Percentiles rank a stretch among this genome's conserved stretches.
These are phyloP conservation scores for Morone saxatilis DNA, from an alignment of 2,113 vertebrate genomes.

Conservation along the genomic window DNA sequence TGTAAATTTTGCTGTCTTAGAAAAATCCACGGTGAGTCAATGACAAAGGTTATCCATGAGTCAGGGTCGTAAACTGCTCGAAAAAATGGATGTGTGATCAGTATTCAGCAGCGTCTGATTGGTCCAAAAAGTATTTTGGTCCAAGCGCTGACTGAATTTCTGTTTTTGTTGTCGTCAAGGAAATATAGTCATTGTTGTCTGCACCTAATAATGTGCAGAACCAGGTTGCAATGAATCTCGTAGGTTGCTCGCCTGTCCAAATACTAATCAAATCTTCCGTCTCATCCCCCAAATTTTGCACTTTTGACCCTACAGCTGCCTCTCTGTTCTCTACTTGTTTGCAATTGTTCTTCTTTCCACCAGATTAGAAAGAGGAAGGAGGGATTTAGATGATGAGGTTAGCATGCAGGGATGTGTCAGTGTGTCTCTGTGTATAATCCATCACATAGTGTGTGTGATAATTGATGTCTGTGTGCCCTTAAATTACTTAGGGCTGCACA, in stretches of 20 bases:
- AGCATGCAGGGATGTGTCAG: constrained; percentile 56
- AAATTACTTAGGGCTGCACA: neutral
- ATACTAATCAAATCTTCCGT: neutral
- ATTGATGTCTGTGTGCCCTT: neutral
- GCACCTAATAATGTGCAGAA: constrained; percentile 9
- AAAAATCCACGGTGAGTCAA: constrained; percentile 22
- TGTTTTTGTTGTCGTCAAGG: constrained; percentile 6
- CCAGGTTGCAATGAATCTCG: neutral
- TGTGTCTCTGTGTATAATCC: constrained; percentile 6
- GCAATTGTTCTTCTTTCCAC: constrained; percentile 56
- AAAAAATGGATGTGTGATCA: constrained; percentile 27
- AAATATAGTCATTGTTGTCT: constrained; percentile 22
- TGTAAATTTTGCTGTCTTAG: constrained; percentile 40
- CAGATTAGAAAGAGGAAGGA: constrained; percentile 64
- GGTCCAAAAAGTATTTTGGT: neutral
- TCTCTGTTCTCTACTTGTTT: constrained; percentile 30
- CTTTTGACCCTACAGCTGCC: constrained; percentile 40
- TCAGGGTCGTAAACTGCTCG: constrained; percentile 24
- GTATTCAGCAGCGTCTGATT: neutral
- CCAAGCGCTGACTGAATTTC: neutral
- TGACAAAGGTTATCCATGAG: constrained; percentile 54
- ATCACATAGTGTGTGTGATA: neutral
- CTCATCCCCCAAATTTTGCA: constrained; percentile 3
- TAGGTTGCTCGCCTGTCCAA: neutral
- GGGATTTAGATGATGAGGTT: constrained; percentile 27